Conservation (phyloP, 2,113 vertebrate species). For the Pitta sordida region DNA sequence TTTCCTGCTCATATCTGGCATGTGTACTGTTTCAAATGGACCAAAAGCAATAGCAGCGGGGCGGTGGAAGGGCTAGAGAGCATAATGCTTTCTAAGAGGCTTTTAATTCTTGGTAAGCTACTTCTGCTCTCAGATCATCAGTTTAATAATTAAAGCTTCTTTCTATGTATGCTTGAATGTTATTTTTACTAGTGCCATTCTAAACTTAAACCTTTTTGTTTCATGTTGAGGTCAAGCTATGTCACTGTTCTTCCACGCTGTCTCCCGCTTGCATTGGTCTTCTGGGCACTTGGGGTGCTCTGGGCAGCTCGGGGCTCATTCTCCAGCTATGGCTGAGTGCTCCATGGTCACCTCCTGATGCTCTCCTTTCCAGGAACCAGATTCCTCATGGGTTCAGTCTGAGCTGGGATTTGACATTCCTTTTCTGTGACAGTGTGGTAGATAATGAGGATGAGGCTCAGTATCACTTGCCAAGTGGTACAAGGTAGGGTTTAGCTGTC, state of each 20-base stretch:
- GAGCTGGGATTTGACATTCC: neutral
- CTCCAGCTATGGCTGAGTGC: rapidly evolving
- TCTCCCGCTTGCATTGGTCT: neutral
- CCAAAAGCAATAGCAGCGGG: neutral
- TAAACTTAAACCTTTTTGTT: neutral
- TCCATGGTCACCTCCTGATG: neutral
- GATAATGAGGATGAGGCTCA: neutral
- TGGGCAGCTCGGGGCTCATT: neutral
- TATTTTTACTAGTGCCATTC: neutral
- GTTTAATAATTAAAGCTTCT: slow-evolving; percentile 32
- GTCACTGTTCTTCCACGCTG: neutral
- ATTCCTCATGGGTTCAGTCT: neutral
- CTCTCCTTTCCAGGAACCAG: neutral
- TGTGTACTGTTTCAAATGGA: neutral
- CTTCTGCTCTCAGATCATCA: neutral
- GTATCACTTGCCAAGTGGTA: rapidly evolving
- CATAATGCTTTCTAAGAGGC: slow-evolving; percentile 21
- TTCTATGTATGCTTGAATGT: neutral
- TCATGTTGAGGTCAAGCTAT: neutral
- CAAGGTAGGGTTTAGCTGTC: neutral
- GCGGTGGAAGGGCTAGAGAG: neutral
- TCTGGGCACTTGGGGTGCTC: neutral
- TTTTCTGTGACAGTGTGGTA: neutral
- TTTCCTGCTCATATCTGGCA: neutral
- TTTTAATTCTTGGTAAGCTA: slow-evolving; percentile 17